Percentiles rank a stretch among this genome's conserved stretches.
These are phyloP conservation scores for Dolichallabes microphthalmus DNA, from an alignment of 2,113 vertebrate species.

Conservation along the genomic window DNA sequence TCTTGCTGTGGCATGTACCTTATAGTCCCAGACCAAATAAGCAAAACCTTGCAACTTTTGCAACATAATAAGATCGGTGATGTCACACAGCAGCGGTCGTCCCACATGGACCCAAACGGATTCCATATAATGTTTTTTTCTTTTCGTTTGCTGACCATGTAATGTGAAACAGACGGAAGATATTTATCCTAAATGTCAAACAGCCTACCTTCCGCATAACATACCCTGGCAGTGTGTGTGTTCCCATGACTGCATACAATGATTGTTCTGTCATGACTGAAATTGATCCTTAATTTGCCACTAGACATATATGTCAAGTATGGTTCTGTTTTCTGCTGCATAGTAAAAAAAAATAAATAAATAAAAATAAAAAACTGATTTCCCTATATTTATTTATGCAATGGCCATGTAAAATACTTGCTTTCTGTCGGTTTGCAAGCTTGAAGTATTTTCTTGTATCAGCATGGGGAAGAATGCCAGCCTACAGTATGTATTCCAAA, in stretches of 20 bases:
- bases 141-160: background rate
- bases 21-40: slow-evolving; percentile 20
- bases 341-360: too few species aligned
- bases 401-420: background rate
- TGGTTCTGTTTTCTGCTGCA: background rate
- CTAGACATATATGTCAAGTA: background rate
- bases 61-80: background rate
- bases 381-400: background rate
- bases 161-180: background rate
- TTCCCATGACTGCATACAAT: slow-evolving; percentile 1
- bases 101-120: background rate
- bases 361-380: background rate
- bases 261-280: slow-evolving; percentile 4
- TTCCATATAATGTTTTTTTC: background rate
- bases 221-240: background rate
- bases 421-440: background rate
- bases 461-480: background rate
- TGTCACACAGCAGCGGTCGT: background rate
- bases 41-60: background rate
- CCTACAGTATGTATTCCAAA: background rate
- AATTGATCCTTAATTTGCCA: background rate
- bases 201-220: background rate
- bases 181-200: slow-evolving; percentile 22
- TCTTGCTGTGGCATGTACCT: background rate
- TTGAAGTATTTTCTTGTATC: background rate